These are phyloP conservation scores for Antitype chi DNA, from an alignment of 2,888 invertebrate genomes.

Conservation along the genomic window DNA sequence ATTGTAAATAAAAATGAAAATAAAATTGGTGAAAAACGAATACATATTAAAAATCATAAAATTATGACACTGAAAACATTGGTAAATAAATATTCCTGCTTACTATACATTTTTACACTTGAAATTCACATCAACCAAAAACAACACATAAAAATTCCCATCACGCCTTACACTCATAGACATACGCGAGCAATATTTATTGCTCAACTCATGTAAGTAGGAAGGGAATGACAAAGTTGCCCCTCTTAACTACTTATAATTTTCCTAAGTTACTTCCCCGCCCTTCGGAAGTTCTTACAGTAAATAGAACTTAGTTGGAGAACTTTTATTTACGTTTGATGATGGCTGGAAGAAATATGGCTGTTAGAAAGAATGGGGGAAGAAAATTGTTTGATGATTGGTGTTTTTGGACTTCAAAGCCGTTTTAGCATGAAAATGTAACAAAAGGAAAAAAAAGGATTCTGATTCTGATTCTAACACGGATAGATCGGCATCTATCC, in stretches of 20 bases:
- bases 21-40: too few relatives aligned
- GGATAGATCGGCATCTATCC: too few relatives aligned
- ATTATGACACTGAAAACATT: too few relatives aligned
- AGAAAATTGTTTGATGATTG: neutral
- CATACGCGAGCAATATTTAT: constrained; percentile 40
- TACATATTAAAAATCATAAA: too few relatives aligned
- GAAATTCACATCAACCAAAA: neutral
- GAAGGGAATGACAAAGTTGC: constrained; percentile 48
- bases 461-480: too few relatives aligned
- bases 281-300: constrained; percentile 21
- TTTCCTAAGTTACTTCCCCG: constrained; percentile 36
- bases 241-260: constrained; percentile 54
- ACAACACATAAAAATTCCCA: constrained; percentile 2
- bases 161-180: neutral
- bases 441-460: too few relatives aligned
- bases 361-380: neutral
- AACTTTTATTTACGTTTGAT: constrained; percentile 43
- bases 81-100: too few relatives aligned
- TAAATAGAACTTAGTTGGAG: constrained; percentile 29
- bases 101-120: neutral
- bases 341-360: constrained; percentile 26
- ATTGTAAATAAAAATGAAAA: too few relatives aligned
- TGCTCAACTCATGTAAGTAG: constrained; percentile 14
- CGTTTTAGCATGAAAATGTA: too few relatives aligned
- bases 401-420: neutral